Evolutionary conservation across 2,113 vertebrate genomes (phyloP).

Genomic region (Rhineura floridana): DNA sequence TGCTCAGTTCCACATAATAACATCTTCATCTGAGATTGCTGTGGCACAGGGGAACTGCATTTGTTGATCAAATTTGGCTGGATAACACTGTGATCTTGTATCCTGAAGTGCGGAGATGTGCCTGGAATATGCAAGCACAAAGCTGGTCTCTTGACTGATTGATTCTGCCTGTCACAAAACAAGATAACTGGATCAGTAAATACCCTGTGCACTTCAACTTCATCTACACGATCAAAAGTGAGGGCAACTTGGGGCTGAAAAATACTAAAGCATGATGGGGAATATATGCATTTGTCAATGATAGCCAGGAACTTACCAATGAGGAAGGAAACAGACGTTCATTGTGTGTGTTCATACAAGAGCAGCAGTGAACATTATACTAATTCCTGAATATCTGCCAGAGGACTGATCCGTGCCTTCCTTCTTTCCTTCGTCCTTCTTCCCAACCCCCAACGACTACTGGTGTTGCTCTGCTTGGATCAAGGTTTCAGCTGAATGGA

Average conservation of each 20-base stretch:
- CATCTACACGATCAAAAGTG: conserved; percentile 81
- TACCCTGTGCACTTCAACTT: conserved; percentile 84
- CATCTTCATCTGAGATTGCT: conserved; percentile 98
- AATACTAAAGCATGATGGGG: conserved; percentile 78
- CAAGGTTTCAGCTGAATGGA: conserved; percentile 7
- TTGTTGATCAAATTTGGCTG: conserved; percentile 98
- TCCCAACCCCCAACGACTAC: conserved; percentile 24
- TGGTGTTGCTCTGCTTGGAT: conserved; percentile 9
- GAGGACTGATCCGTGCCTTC: conserved; percentile 37
- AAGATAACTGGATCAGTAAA: conserved; percentile 98
- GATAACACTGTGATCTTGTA: conserved; percentile 89
- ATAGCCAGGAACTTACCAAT: conserved; percentile 53
- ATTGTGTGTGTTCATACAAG: conserved; percentile 67
- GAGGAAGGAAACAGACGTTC: conserved; percentile 46
- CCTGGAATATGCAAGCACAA: conserved; percentile 85
- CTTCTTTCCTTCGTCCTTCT: conserved; percentile 51
- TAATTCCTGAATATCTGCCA: conserved; percentile 62
- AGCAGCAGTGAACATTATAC: conserved; percentile 58
- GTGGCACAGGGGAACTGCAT: conserved; percentile 90
- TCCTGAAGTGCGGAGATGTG: conserved; percentile 86
- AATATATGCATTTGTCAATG: conserved; percentile 77
- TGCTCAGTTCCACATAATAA: conserved; percentile 94
- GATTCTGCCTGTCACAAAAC: conserved; percentile 95
- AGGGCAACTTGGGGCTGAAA: conserved; percentile 80
- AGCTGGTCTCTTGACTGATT: conserved; percentile 90